A percentile compares a stretch with the other conserved stretches of the same genome.
Conservation (phyloP, 2,888 invertebrate species). For the Metacarcinus magister region DNA sequence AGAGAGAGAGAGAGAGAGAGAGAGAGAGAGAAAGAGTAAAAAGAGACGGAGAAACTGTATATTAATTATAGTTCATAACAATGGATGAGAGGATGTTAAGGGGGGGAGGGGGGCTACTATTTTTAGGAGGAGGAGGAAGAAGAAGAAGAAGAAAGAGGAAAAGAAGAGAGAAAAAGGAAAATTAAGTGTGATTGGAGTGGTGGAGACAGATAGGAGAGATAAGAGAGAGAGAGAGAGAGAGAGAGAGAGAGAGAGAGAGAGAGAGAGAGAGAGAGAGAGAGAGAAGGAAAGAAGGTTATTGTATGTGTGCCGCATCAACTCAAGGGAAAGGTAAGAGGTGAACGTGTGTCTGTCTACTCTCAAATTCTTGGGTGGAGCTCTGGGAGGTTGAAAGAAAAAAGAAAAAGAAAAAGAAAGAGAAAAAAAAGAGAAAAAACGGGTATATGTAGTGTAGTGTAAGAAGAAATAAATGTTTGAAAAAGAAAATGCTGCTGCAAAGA, state of each 20-base stretch:
- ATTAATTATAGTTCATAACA: neutral
- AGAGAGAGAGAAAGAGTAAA: neutral
- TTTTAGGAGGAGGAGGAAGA: neutral
- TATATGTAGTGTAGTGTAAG: too few species aligned
- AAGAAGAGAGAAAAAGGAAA: neutral
- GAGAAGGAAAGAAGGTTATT: conserved; percentile 23
- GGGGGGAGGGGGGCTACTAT: neutral
- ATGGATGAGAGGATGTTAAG: neutral
- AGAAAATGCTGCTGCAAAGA: too few species aligned
- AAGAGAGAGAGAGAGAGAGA: neutral
- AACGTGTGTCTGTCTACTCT: neutral
- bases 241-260: neutral
- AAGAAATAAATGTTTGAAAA: too few species aligned
- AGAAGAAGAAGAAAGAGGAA: neutral
- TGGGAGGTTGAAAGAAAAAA: neutral
- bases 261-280: neutral
- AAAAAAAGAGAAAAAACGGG: too few species aligned
- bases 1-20: neutral
- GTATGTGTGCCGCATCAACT: neutral
- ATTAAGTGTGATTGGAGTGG: neutral
- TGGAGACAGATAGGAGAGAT: neutral
- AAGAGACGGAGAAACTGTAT: neutral
- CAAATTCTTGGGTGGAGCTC: neutral
- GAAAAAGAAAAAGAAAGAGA: too few species aligned
- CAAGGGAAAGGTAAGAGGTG: neutral